Conservation (phyloP, 2,888 invertebrate species). For the Lepidonotus clava region DNA sequence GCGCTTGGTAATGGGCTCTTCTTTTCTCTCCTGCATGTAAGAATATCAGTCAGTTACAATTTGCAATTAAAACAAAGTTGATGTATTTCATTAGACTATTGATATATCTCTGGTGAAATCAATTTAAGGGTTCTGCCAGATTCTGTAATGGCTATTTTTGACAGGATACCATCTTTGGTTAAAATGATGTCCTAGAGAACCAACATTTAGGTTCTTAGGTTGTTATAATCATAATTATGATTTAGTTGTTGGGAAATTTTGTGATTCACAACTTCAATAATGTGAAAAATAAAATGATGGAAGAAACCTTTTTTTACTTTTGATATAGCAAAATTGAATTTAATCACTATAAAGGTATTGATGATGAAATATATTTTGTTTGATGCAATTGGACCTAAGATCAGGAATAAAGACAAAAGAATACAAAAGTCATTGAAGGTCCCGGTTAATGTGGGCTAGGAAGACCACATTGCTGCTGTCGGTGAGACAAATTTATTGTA, state of each 20-base stretch:
- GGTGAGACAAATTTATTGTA: not conserved
- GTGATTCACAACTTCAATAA: too few relatives aligned
- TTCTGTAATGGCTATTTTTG: too few relatives aligned
- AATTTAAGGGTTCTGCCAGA: not conserved
- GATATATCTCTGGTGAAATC: not conserved
- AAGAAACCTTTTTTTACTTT: not conserved
- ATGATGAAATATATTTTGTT: not conserved
- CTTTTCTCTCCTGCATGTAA: too few relatives aligned
- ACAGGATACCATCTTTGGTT: too few relatives aligned
- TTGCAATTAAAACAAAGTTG: not conserved
- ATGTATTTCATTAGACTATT: not conserved
- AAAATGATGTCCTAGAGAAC: too few relatives aligned
- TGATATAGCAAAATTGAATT: not conserved
- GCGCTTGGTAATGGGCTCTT: too few relatives aligned
- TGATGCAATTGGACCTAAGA: not conserved
- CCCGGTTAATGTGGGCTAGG: not conserved
- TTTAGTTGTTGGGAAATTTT: too few relatives aligned
- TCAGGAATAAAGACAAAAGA: not conserved
- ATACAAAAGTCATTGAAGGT: not conserved
- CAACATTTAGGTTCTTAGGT: too few relatives aligned
- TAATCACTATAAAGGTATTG: not conserved
- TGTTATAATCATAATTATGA: too few relatives aligned
- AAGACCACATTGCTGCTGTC: not conserved
- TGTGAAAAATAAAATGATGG: not conserved
- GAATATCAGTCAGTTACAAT: not conserved